Percentiles rank a stretch among this genome's conserved stretches.
Evolutionary conservation across 1,140 invertebrate genomes (phyloP).

Genomic region (Probaryconus sp.): DNA sequence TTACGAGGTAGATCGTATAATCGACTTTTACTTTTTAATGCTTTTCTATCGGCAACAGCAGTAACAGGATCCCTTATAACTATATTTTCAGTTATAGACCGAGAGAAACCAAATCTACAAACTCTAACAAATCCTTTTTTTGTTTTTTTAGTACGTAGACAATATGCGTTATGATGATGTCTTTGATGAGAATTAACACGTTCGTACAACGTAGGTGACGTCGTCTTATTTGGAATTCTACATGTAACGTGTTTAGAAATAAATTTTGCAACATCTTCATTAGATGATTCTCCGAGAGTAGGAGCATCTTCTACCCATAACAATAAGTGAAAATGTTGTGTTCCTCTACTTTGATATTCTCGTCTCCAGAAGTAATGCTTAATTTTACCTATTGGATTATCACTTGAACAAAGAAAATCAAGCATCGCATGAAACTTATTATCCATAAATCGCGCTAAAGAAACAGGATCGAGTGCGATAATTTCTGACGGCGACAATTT

Average conservation of each 20-base stretch:
- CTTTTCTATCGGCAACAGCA: constrained; percentile 50
- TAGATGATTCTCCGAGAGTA: constrained; percentile 24
- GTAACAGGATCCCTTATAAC: constrained; percentile 42
- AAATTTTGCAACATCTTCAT: no score
- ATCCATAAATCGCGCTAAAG: constrained; percentile 63
- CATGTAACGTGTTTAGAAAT: constrained; percentile 68
- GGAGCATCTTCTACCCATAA: constrained; percentile 63
- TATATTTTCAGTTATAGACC: constrained; percentile 42
- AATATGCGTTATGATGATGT: no score
- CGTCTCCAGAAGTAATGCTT: no score
- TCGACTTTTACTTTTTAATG: constrained; percentile 50
- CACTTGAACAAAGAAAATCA: no score
- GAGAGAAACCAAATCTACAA: constrained; percentile 59
- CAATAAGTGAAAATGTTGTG: no score
- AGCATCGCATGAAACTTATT: no score
- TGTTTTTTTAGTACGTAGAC: constrained; percentile 57
- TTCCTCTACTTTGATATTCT: no score
- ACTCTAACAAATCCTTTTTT: constrained; percentile 26
- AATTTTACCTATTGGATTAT: no score
- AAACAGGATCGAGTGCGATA: constrained; percentile 62
- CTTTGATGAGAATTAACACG: constrained; percentile 57
- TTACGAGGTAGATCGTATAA: constrained; percentile 59
- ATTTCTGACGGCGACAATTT: constrained; percentile 32
- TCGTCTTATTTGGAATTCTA: constrained; percentile 47
- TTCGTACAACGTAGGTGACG: constrained; percentile 45